phyloP scores from a whole-genome alignment of 2,888 invertebrate genomes.

The Dasypolia templi region DNA sequence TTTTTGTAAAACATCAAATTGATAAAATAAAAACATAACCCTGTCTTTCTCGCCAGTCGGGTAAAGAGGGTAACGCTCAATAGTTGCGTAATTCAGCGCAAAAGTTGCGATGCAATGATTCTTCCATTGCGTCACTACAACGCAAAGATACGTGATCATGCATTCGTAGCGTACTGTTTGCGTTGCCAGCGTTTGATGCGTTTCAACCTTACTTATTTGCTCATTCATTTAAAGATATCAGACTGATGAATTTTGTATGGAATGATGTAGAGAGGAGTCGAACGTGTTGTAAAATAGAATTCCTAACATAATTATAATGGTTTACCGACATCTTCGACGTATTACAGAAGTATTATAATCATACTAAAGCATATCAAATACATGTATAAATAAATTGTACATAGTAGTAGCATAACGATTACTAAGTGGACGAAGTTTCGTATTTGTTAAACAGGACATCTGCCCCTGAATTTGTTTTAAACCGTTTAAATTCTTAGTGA shows the following conservation, averaged over 20 bases:
- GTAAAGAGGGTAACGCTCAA: background rate
- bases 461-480: constrained; percentile 45
- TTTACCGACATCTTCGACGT: constrained; percentile 58
- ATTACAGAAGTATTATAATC: constrained; percentile 69
- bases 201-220: background rate
- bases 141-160: background rate
- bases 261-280: constrained; percentile 27
- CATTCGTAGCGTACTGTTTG: background rate
- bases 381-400: constrained; percentile 70
- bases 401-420: constrained; percentile 58
- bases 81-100: too few species aligned
- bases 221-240: constrained; percentile 32
- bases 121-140: background rate
- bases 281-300: constrained; percentile 22
- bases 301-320: constrained; percentile 48
- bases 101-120: background rate
- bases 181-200: background rate
- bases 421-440: constrained; percentile 43
- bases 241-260: constrained; percentile 56
- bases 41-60: background rate
- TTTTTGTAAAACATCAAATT: background rate
- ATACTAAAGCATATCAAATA: constrained; percentile 85
- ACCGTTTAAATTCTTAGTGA: constrained; percentile 33
- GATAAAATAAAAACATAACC: background rate
- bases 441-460: constrained; percentile 38